A percentile compares a stretch with the other conserved stretches of the same genome.
These are phyloP conservation scores for Synergus japonicus DNA, from an alignment of 2,888 invertebrate genomes.

Conservation along the genomic window DNA sequence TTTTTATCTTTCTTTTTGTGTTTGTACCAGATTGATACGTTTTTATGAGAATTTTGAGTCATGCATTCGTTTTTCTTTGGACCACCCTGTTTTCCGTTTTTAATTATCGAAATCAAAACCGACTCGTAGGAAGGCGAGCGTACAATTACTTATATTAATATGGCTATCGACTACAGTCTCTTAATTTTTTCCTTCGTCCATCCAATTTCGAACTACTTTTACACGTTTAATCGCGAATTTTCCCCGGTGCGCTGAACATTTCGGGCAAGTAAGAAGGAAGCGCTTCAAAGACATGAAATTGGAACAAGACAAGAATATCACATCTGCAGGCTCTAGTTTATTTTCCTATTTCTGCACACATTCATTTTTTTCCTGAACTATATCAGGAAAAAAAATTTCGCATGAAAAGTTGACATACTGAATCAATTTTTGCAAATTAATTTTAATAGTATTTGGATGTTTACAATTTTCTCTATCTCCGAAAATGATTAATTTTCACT, in stretches of 20 bases:
- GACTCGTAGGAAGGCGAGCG: conserved; percentile 41
- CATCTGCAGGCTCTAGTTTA: conserved; percentile 9
- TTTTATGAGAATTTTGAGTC: neutral
- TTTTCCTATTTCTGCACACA: conserved; percentile 5
- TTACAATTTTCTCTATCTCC: neutral
- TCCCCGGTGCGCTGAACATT: conserved; percentile 26
- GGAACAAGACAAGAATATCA: conserved; percentile 40
- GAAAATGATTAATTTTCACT: neutral
- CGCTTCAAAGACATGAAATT: conserved; percentile 31
- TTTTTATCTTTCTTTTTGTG: neutral
- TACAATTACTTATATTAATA: conserved; percentile 19
- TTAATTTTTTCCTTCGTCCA: conserved; percentile 25
- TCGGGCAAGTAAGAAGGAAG: conserved; percentile 36
- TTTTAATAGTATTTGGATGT: neutral
- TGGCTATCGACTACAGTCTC: conserved; percentile 29
- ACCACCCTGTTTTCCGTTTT: conserved; percentile 10
- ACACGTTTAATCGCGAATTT: conserved; percentile 34
- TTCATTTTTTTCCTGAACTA: neutral
- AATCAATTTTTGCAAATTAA: neutral
- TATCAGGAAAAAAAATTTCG: conserved; percentile 32
- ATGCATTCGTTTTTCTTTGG: conserved; percentile 16
- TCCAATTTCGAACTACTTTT: conserved; percentile 36
- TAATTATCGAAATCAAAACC: conserved; percentile 23
- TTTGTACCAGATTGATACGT: neutral
- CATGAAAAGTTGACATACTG: neutral